These are phyloP conservation scores for Drosophila neocordata DNA, from an alignment of 1,140 invertebrate genomes.

Conservation along the genomic window DNA sequence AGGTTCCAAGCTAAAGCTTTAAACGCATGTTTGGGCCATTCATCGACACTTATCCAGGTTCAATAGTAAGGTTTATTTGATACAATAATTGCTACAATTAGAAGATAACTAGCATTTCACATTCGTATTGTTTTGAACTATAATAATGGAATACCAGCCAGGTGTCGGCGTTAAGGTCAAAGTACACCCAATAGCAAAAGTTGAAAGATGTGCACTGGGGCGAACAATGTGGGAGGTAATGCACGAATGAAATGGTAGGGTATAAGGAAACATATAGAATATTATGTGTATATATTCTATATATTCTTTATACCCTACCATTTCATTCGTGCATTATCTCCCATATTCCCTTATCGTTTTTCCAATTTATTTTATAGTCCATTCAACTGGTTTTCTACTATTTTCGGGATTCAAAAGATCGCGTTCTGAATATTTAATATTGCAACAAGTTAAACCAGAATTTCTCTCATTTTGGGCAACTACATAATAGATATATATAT, in stretches of 20 bases:
- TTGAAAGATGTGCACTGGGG: background rate
- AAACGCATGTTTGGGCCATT: background rate
- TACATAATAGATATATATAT: slow-evolving; percentile 18
- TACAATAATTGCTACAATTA: slow-evolving; percentile 27
- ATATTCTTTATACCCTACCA: background rate
- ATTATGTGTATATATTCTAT: too few relatives aligned
- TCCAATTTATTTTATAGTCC: slow-evolving; percentile 13
- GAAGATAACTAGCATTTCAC: slow-evolving; percentile 8
- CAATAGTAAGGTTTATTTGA: slow-evolving; percentile 4
- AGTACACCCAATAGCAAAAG: background rate
- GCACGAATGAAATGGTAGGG: background rate
- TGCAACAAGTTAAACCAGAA: slow-evolving; percentile 39
- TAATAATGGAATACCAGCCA: slow-evolving; percentile 58
- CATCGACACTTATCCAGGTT: background rate
- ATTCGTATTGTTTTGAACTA: background rate
- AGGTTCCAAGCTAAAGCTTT: background rate
- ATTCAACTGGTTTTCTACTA: slow-evolving; percentile 38
- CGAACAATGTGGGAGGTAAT: slow-evolving; percentile 4
- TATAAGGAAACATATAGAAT: background rate
- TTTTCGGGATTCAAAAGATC: slow-evolving; percentile 18
- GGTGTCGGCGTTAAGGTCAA: slow-evolving; percentile 44
- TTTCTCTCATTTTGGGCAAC: slow-evolving; percentile 20
- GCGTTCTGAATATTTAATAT: slow-evolving; percentile 20
- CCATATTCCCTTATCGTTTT: too few relatives aligned
- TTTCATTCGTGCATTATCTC: slow-evolving; percentile 4